Conservation (phyloP, 2,797 vertebrate species). For the Antrozous pallidus region DNA sequence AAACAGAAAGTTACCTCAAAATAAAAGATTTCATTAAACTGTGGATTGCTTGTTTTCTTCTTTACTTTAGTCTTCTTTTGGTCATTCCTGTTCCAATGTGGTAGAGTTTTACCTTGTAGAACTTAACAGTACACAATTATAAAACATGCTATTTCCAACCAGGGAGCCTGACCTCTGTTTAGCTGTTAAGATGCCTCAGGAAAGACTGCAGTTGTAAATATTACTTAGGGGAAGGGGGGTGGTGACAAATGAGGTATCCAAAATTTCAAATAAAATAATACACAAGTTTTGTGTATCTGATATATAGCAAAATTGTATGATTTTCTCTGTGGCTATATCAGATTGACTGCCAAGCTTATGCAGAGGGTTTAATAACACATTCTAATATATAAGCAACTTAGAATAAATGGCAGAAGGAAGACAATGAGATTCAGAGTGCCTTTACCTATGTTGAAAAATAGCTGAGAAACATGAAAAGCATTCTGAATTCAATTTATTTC, state of each 20-base stretch:
- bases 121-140: slow-evolving; percentile 83
- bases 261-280: not conserved
- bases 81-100: slow-evolving; percentile 91
- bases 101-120: slow-evolving; percentile 85
- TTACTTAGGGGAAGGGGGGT: not conserved
- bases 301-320: not conserved
- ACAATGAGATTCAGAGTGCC: not conserved
- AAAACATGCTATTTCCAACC: slow-evolving; percentile 78
- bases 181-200: slow-evolving; percentile 41
- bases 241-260: not conserved
- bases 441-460: not conserved
- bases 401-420: slow-evolving; percentile 5
- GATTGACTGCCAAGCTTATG: not conserved
- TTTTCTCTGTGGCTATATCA: not conserved
- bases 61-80: slow-evolving; percentile 99
- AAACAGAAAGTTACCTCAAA: slow-evolving; percentile 89
- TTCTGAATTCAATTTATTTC: slow-evolving; percentile 33
- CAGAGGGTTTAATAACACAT: not conserved
- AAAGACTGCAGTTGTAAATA: slow-evolving; percentile 52
- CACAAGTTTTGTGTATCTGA: not conserved
- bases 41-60: slow-evolving; percentile 99
- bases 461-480: not conserved
- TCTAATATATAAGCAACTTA: not conserved
- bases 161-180: slow-evolving; percentile 46
- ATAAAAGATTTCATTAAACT: slow-evolving; percentile 96